Evolutionary conservation across 1,140 invertebrate genomes (phyloP).

Genomic region (Conus ventricosus): DNA sequence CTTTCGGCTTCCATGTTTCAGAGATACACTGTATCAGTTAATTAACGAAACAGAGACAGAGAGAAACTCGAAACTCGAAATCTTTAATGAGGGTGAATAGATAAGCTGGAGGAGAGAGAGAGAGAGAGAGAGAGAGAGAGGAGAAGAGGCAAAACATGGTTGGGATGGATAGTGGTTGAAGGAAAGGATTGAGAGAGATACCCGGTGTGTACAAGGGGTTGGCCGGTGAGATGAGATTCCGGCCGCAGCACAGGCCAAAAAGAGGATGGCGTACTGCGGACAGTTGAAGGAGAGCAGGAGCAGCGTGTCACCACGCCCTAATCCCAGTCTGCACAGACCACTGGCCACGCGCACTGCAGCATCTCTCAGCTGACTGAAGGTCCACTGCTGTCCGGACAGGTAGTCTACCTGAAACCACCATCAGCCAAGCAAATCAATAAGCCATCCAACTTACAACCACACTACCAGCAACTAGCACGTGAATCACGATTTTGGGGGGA

Average conservation of each 20-base stretch:
- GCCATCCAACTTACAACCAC: neutral
- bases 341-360: conserved; percentile 82
- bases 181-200: conserved; percentile 63
- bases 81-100: no score
- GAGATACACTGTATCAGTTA: no score
- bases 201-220: conserved; percentile 88
- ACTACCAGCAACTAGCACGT: no score
- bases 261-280: conserved; percentile 83
- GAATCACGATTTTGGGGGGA: neutral
- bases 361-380: conserved; percentile 81
- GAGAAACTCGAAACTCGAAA: no score
- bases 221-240: conserved; percentile 85
- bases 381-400: conserved; percentile 83
- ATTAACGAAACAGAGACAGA: no score
- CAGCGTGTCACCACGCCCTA: conserved; percentile 83
- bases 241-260: conserved; percentile 82
- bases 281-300: conserved; percentile 84
- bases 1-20: no score
- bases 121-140: no score
- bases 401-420: conserved; percentile 69
- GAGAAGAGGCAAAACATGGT: no score
- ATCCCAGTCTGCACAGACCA: conserved; percentile 79
- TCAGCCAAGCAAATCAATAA: neutral
- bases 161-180: no score
- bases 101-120: no score